A percentile compares a stretch with the other conserved stretches of the same genome.
phyloP scores from a whole-genome alignment of 1,140 invertebrate genomes.

The Euwallacea fornicatus region DNA sequence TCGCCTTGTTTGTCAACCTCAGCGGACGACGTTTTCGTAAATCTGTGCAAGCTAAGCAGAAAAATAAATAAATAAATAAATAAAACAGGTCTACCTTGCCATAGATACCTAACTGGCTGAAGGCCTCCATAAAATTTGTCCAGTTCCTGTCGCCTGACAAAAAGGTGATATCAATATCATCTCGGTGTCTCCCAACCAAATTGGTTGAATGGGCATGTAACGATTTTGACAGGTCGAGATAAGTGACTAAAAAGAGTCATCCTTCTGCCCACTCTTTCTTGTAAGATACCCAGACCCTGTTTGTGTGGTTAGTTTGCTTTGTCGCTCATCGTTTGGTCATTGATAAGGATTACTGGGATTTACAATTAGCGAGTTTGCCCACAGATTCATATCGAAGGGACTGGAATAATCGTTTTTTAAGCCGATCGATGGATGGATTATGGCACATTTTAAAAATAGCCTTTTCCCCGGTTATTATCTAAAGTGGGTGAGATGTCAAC shows the following conservation, averaged over 20 bases:
- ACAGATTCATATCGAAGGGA: background rate
- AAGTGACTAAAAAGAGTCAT: constrained; percentile 30
- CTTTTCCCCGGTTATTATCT: background rate
- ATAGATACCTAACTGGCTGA: background rate
- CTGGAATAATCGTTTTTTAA: no score
- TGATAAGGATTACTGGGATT: no score
- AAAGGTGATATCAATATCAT: constrained; percentile 29
- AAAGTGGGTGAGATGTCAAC: background rate
- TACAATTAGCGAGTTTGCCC: no score
- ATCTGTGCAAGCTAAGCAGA: background rate
- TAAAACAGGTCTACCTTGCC: no score
- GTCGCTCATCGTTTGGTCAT: background rate
- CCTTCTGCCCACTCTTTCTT: constrained; percentile 26
- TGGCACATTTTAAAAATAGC: no score
- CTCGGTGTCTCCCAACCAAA: constrained; percentile 33
- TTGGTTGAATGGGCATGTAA: constrained; percentile 35
- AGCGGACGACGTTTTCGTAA: background rate
- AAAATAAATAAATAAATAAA: no score
- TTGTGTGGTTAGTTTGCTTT: background rate
- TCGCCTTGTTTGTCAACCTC: constrained; percentile 11
- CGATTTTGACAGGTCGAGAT: constrained; percentile 32
- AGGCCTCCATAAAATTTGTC: constrained; percentile 2
- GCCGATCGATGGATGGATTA: no score
- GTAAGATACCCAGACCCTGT: constrained; percentile 14
- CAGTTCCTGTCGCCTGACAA: constrained; percentile 24